Percentiles rank a stretch among this genome's conserved stretches.
phyloP scores from a whole-genome alignment of 2,113 vertebrate genomes.

The Azemiops feae region DNA sequence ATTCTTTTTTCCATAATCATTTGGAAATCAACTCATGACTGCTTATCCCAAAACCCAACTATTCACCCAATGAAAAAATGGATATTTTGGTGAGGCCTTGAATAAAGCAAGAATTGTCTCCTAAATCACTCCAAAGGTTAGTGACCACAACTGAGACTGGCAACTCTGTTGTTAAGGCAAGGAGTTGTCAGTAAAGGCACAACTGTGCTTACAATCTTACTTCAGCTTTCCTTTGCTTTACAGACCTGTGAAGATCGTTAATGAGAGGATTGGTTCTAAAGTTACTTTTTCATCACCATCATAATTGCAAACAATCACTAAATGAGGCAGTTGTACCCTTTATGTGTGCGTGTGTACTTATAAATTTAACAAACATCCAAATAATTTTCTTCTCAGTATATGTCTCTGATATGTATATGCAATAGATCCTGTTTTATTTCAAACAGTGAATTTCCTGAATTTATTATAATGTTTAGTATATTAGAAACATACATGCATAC shows the following conservation, averaged over 20 bases:
- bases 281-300: background rate
- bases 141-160: background rate
- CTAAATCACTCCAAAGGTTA: background rate
- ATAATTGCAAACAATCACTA: background rate
- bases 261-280: background rate
- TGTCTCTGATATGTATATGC: background rate
- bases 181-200: background rate
- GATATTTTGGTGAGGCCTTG: background rate
- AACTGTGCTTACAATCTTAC: background rate
- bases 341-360: background rate
- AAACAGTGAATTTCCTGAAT: background rate
- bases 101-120: background rate
- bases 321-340: background rate
- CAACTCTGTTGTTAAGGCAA: background rate
- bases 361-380: background rate
- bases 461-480: conserved; percentile 5
- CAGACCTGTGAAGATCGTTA: background rate
- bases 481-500: conserved; percentile 2
- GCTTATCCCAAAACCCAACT: background rate
- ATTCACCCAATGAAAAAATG: background rate
- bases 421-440: background rate
- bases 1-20: background rate
- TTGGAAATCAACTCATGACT: background rate
- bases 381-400: background rate
- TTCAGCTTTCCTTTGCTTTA: background rate